phyloP scores from a whole-genome alignment of 30 jellyfish, hydroid and myxozoan species.

The Calvadosia cruxmelitensis region DNA sequence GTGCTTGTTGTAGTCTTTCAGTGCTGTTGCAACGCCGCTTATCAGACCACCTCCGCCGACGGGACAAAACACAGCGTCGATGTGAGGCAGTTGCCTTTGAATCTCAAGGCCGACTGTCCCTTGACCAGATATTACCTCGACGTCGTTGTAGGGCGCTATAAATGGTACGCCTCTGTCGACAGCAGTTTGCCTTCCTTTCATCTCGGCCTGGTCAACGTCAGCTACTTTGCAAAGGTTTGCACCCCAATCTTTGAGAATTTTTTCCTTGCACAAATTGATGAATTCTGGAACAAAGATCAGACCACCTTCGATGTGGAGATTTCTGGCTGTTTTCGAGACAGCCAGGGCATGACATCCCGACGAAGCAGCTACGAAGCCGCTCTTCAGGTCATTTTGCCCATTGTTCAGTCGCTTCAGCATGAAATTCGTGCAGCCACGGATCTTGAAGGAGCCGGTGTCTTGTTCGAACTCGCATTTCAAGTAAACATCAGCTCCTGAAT shows the following conservation, averaged over 20 bases:
- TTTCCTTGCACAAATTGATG: neutral
- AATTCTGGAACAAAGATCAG: neutral
- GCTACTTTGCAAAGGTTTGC: neutral
- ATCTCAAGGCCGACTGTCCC: constrained; percentile 75
- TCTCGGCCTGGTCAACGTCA: neutral
- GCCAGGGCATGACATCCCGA: constrained; percentile 85
- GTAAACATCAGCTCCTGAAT: neutral
- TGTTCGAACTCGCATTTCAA: constrained; percentile 55
- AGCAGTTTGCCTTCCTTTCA: neutral
- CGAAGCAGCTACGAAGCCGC: constrained; percentile 58
- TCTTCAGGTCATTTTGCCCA: neutral
- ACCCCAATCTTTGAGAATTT: no score
- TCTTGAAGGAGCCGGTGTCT: constrained; percentile 66
- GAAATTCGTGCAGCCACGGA: constrained; percentile 72
- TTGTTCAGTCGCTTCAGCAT: constrained; percentile 18
- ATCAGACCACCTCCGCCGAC: constrained; percentile 94
- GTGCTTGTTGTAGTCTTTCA: constrained; percentile 33
- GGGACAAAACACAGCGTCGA: constrained; percentile 63
- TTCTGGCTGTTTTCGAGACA: neutral
- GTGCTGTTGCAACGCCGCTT: constrained; percentile 45
- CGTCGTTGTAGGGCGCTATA: constrained; percentile 70
- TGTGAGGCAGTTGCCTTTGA: constrained; percentile 38
- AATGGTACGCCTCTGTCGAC: constrained; percentile 8
- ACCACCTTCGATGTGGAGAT: neutral
- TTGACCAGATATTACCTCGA: constrained; percentile 62